Evolutionary conservation across 2,113 vertebrate species (phyloP), one percentile per base, ranked within the genome.

Genomic region (Hemichromis elongatus): DNA sequence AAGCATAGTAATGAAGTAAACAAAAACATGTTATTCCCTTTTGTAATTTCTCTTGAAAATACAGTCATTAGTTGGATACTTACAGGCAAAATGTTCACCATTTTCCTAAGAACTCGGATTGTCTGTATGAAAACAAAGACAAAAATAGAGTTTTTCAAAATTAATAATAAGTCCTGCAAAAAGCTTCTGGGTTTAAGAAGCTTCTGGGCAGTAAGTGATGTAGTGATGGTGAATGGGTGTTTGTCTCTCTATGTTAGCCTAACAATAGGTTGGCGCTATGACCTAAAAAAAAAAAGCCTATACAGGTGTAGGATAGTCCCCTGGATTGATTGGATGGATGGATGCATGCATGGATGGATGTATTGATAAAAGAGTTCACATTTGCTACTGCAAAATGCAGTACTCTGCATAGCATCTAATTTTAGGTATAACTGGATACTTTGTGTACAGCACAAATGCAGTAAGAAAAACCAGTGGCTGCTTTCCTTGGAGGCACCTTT

Each of bases 91-190:
- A 99, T 96, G 0, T 96, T 94, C 6, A 97, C 95, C 35, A 95
- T 77, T 88, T 98, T 96, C 94, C 95, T 96, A n/a, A 99, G 87
- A 95, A 97, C 97, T 66, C 98, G 95, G 90, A 99, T 99, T 55
- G 97, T 97, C 99, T 99, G 80, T 11, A 26, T 79, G 77, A 28
- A n/a, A 63, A 87, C 13, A 63, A 89, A 50, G 53, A 90, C 18
- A 33, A 19, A 66, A 75, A 75, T 13, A n/a, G 45, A 30, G 0
- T 52, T 33, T 33, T 75, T 52, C 45, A 30, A 52, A 75, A 33
- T 75, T 33, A 30, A 4, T 50, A 33, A 12, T 30, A 75, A 42
- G 40, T 73, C 40, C 40, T 14, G n/a, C 61, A 66, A 40, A 7
- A 40, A 40, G 61, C 35, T 66, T 66, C n/a, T 47, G 21, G 66